phyloP scores from a whole-genome alignment of 2,888 invertebrate genomes.

The Adelognathus sp. region DNA sequence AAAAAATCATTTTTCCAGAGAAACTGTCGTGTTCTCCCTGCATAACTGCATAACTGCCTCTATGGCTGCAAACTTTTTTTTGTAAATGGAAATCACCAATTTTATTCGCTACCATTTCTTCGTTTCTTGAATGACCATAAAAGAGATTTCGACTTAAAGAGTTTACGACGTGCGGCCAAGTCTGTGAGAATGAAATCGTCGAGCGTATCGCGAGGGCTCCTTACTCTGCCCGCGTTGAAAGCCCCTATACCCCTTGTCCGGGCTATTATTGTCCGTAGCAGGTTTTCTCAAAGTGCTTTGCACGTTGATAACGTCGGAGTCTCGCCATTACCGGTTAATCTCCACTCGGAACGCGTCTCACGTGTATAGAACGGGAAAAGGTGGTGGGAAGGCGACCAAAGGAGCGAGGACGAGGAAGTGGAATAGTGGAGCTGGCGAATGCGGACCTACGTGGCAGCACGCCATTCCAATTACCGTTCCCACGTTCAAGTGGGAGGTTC shows the following conservation, averaged over 20 bases:
- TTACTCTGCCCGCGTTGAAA: neutral
- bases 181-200: slow-evolving; percentile 1
- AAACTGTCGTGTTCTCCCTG: no score
- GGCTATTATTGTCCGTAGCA: slow-evolving; percentile 33
- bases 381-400: neutral
- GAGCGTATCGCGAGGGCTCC: neutral
- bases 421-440: neutral
- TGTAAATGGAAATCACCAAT: no score
- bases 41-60: no score
- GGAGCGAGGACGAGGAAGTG: neutral
- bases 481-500: no score
- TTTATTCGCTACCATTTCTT: no score
- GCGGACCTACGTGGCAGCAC: neutral
- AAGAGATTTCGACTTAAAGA: neutral
- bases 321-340: slow-evolving; percentile 53
- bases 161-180: neutral
- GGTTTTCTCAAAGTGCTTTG: slow-evolving; percentile 44
- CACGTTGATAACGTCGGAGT: slow-evolving; percentile 34
- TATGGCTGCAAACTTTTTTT: no score
- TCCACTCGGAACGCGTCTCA: slow-evolving; percentile 51
- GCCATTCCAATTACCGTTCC: slow-evolving; percentile 44
- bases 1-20: no score
- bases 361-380: slow-evolving; percentile 27
- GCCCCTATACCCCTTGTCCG: neutral
- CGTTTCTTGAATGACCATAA: neutral